Conservation (phyloP, 1,140 invertebrate genomes). For the Thaumatotibia leucotreta region DNA sequence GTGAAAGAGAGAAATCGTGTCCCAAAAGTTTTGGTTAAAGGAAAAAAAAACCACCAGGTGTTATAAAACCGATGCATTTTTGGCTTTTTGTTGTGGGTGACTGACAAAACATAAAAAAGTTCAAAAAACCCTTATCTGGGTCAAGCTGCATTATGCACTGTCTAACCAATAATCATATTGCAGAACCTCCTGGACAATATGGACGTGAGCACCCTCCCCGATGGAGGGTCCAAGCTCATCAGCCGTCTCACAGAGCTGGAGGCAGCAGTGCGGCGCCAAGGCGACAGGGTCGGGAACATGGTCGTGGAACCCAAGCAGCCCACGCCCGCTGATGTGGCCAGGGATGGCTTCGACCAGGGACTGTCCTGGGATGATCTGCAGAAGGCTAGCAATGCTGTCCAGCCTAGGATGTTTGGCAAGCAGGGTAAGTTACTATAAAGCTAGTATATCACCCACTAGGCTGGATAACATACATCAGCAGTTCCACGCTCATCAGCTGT, state of each 20-base stretch:
- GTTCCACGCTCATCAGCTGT: too few relatives aligned
- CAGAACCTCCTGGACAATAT: slow-evolving; percentile 69
- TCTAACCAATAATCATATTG: too few relatives aligned
- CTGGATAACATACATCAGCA: too few relatives aligned
- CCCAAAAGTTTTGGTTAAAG: too few relatives aligned
- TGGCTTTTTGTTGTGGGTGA: too few relatives aligned
- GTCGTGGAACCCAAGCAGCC: slow-evolving; percentile 49
- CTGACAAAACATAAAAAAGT: too few relatives aligned
- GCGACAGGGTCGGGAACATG: slow-evolving; percentile 68
- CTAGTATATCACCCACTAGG: too few relatives aligned
- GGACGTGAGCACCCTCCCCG: slow-evolving; percentile 74
- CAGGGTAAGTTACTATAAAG: too few relatives aligned
- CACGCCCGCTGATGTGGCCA: slow-evolving; percentile 31
- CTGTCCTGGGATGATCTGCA: slow-evolving; percentile 74
- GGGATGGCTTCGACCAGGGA: slow-evolving; percentile 37
- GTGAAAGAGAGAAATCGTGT: too few relatives aligned
- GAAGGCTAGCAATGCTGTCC: slow-evolving; percentile 68
- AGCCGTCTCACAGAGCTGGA: slow-evolving; percentile 55
- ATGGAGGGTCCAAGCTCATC: slow-evolving; percentile 72
- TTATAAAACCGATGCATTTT: too few relatives aligned
- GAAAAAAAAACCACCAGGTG: too few relatives aligned
- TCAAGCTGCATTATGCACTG: background rate
- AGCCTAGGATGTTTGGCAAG: slow-evolving; percentile 76
- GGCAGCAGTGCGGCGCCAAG: slow-evolving; percentile 55
- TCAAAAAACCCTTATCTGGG: too few relatives aligned